Percentiles rank a stretch among this genome's conserved stretches.
These are phyloP conservation scores for Amazona vittata DNA, from an alignment of 2,113 vertebrate species.

Conservation along the genomic window DNA sequence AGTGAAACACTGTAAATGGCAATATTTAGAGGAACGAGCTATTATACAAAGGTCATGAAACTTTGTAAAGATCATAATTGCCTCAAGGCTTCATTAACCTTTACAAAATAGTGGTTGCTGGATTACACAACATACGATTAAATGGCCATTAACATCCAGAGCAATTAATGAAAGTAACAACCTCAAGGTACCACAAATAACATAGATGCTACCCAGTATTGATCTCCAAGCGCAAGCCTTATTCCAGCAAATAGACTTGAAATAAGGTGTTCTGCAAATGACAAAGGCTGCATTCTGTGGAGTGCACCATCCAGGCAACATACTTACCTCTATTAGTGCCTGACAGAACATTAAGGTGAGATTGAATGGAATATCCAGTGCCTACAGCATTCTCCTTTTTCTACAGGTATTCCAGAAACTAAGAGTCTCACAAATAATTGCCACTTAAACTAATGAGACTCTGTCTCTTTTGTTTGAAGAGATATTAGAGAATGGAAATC, in stretches of 20 bases:
- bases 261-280: background rate
- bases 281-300: background rate
- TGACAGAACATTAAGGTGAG: background rate
- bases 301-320: background rate
- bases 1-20: background rate
- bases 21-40: background rate
- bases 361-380: background rate
- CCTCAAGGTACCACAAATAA: background rate
- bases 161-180: constrained; percentile 21
- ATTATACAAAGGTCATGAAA: constrained; percentile 42
- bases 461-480: background rate
- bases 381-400: background rate
- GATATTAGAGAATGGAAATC: background rate
- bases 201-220: background rate
- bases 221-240: background rate
- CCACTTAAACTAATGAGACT: background rate
- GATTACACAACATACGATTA: constrained; percentile 4
- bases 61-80: constrained; percentile 37
- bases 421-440: background rate
- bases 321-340: background rate
- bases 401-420: background rate
- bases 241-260: background rate
- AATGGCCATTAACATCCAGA: constrained; percentile 41
- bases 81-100: constrained; percentile 57
- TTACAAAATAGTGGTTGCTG: constrained; percentile 26